Percentiles rank a stretch among this genome's conserved stretches.
Conservation (phyloP, 2,797 vertebrate species). For the Siniperca obscura region DNA sequence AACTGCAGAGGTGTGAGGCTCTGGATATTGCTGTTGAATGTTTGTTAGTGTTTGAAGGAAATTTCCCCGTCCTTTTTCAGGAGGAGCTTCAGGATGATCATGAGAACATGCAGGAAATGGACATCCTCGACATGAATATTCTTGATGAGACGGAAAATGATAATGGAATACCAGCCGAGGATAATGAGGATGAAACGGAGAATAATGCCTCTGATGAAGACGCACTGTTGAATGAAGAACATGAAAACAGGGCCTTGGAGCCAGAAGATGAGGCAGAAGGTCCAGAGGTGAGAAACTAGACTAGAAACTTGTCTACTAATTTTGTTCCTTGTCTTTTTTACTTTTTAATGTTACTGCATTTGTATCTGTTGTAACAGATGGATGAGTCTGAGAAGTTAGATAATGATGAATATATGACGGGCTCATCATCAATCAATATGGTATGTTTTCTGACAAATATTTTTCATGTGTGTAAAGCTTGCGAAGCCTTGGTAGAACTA, state of each 20-base stretch:
- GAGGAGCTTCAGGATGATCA: constrained; percentile 87
- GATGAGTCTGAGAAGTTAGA: constrained; percentile 49
- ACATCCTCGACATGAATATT: constrained; percentile 92
- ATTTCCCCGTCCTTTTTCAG: constrained; percentile 61
- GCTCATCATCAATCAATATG: constrained; percentile 40
- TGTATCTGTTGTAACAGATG: constrained; percentile 57
- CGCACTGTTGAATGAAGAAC: constrained; percentile 55
- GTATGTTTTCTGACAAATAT: constrained; percentile 41
- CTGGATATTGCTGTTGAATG: background rate
- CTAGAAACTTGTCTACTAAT: background rate
- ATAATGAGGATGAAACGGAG: constrained; percentile 80
- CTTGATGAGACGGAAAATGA: constrained; percentile 91
- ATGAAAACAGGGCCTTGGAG: constrained; percentile 44
- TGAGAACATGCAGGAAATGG: constrained; percentile 91
- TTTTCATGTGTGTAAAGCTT: background rate
- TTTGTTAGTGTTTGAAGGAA: background rate
- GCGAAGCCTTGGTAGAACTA: background rate
- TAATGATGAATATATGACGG: constrained; percentile 56
- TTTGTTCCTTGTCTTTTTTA: background rate
- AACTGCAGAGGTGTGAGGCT: background rate
- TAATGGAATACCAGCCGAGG: constrained; percentile 83
- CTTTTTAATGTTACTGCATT: background rate
- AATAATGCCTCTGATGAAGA: constrained; percentile 82
- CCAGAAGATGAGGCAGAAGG: constrained; percentile 56
- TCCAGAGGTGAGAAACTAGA: constrained; percentile 59